Conservation (phyloP, 2,888 invertebrate genomes). For the Macrophya alboannulata region DNA sequence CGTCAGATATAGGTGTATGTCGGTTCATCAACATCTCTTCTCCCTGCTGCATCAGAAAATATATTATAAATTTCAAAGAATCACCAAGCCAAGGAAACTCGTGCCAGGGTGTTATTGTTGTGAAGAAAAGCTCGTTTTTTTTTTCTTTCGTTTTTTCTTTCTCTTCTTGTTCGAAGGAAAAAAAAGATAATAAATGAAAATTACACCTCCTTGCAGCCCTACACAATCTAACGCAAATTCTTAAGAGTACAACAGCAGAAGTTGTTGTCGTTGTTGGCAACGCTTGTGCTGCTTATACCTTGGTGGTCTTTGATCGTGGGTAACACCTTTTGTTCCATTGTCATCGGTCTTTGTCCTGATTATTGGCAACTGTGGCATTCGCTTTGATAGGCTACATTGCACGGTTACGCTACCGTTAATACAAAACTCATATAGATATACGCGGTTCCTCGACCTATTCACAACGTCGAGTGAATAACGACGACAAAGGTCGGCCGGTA, state of each 20-base stretch:
- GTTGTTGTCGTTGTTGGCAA: constrained; percentile 1
- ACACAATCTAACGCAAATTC: neutral
- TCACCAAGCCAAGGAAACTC: neutral
- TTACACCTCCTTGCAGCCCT: neutral
- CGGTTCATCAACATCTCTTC: neutral
- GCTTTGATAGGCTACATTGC: constrained; percentile 43
- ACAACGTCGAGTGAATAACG: constrained; percentile 39
- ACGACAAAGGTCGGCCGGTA: constrained; percentile 24
- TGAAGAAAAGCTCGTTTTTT: neutral
- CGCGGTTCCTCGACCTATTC: constrained; percentile 26
- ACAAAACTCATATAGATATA: constrained; percentile 38
- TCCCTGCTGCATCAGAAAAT: neutral
- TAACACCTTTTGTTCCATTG: constrained; percentile 60
- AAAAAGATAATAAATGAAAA: neutral
- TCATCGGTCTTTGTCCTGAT: constrained; percentile 62
- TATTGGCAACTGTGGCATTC: constrained; percentile 59
- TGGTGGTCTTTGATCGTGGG: constrained; percentile 39
- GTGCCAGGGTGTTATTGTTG: neutral
- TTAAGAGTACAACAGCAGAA: neutral
- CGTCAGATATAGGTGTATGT: neutral
- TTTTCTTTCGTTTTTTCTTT: neutral
- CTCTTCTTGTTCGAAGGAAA: neutral
- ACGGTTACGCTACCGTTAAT: constrained; percentile 9
- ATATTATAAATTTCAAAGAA: neutral
- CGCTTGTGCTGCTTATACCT: neutral